Percentiles rank a stretch among this genome's conserved stretches.
Evolutionary conservation across 2,113 vertebrate species (phyloP).

Genomic region (Oreocharis arfaki): DNA sequence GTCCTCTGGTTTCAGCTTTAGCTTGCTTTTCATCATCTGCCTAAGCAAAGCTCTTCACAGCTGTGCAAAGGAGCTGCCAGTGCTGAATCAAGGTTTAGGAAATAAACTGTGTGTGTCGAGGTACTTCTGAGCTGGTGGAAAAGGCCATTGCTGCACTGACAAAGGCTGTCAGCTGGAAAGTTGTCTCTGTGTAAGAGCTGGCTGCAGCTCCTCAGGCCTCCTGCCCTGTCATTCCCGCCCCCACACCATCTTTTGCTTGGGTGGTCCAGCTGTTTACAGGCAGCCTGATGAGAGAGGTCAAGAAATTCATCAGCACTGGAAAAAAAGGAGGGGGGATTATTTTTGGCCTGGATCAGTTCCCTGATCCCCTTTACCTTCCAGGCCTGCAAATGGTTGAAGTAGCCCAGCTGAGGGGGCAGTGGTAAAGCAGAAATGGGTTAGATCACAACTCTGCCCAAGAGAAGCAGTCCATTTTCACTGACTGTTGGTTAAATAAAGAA

Average conservation of each 20-base stretch:
- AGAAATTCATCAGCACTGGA: neutral
- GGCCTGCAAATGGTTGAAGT: neutral
- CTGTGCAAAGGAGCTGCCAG: neutral
- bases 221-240: neutral
- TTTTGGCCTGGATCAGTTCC: neutral
- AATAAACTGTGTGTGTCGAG: neutral
- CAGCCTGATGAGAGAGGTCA: neutral
- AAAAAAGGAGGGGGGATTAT: neutral
- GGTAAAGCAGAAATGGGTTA: neutral
- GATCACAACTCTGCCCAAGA: neutral
- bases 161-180: neutral
- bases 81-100: neutral
- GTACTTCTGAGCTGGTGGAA: neutral
- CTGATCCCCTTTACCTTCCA: neutral
- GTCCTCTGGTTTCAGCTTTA: neutral
- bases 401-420: neutral
- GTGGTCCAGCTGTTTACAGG: constrained; percentile 59
- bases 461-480: neutral
- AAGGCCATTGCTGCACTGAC: neutral
- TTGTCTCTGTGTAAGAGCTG: neutral
- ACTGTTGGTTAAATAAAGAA: neutral
- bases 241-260: constrained; percentile 13
- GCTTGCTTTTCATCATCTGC: neutral
- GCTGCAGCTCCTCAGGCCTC: neutral
- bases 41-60: neutral